phyloP scores from a whole-genome alignment of 1,140 invertebrate genomes.

The Drosophila tristis region DNA sequence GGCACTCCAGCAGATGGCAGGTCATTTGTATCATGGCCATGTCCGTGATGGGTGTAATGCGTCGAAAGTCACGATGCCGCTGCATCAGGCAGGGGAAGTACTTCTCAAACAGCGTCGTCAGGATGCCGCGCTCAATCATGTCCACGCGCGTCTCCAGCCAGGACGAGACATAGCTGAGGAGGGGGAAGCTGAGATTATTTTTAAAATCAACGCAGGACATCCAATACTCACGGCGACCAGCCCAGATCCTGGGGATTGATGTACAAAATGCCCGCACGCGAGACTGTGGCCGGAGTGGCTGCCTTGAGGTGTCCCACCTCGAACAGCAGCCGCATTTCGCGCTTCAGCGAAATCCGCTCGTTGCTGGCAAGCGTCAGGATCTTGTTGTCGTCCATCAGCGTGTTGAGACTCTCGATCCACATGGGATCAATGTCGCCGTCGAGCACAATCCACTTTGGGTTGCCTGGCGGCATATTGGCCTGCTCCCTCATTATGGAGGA shows the following conservation, averaged over 20 bases:
- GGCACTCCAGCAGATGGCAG: conserved; percentile 94
- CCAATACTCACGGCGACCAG: conserved; percentile 94
- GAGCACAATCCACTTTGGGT: conserved; percentile 97
- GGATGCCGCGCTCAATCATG: conserved; percentile 90
- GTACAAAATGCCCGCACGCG: conserved; percentile 95
- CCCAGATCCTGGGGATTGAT: conserved; percentile 97
- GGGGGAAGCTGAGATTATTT: not conserved
- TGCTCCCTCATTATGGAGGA: conserved; percentile 97
- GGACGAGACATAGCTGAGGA: conserved; percentile 90
- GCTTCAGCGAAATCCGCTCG: conserved; percentile 96
- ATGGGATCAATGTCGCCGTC: conserved; percentile 99
- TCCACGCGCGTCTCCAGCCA: conserved; percentile 94
- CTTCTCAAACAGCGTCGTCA: conserved; percentile 96
- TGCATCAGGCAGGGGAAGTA: conserved; percentile 96
- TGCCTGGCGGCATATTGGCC: conserved; percentile 89
- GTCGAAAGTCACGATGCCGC: conserved; percentile 93
- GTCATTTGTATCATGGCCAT: conserved; percentile 96
- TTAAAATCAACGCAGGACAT: not conserved
- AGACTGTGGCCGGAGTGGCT: conserved; percentile 98
- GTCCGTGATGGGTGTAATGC: conserved; percentile 95
- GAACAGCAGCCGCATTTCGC: conserved; percentile 95
- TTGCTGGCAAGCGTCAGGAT: conserved; percentile 96
- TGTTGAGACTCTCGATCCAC: conserved; percentile 98
- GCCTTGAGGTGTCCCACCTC: conserved; percentile 97
- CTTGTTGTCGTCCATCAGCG: conserved; percentile 94